Evolutionary conservation across 2,797 vertebrate species (phyloP).

Genomic region (Hapalemur alaotrensis): DNA sequence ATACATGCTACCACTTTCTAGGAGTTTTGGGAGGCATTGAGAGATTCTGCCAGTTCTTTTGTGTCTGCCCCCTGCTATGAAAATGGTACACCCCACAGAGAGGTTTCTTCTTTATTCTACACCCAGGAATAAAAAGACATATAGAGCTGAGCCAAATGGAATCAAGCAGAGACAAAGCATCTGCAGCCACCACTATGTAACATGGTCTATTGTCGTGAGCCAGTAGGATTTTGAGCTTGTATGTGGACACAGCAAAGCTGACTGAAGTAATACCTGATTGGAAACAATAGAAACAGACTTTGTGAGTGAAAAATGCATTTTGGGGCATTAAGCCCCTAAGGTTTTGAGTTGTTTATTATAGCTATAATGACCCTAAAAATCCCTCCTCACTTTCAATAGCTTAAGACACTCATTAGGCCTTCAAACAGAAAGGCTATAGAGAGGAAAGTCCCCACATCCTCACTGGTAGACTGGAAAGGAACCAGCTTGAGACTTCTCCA

Average conservation of each 20-base stretch:
- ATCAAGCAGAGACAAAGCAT: slow-evolving; percentile 3
- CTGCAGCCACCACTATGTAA: neutral
- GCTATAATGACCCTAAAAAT: neutral
- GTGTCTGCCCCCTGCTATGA: slow-evolving; percentile 14
- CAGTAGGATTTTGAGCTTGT: neutral
- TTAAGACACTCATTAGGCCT: neutral
- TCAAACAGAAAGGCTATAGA: neutral
- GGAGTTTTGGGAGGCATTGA: neutral
- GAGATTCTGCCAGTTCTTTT: slow-evolving; percentile 22
- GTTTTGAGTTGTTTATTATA: neutral
- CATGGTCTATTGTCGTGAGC: neutral
- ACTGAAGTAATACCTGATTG: neutral
- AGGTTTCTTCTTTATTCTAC: slow-evolving; percentile 23
- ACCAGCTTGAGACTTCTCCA: neutral
- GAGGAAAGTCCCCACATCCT: neutral
- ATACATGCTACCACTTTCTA: neutral
- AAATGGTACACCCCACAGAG: neutral
- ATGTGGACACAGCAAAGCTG: neutral
- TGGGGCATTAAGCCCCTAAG: neutral
- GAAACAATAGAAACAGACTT: neutral
- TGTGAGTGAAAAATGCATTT: neutral
- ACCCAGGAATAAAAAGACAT: slow-evolving; percentile 17
- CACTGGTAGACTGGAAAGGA: neutral
- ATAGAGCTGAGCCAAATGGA: neutral
- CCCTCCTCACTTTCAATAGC: neutral